Evolutionary conservation across 2,113 vertebrate genomes (phyloP).

Genomic region (Herpetotheres cachinnans): DNA sequence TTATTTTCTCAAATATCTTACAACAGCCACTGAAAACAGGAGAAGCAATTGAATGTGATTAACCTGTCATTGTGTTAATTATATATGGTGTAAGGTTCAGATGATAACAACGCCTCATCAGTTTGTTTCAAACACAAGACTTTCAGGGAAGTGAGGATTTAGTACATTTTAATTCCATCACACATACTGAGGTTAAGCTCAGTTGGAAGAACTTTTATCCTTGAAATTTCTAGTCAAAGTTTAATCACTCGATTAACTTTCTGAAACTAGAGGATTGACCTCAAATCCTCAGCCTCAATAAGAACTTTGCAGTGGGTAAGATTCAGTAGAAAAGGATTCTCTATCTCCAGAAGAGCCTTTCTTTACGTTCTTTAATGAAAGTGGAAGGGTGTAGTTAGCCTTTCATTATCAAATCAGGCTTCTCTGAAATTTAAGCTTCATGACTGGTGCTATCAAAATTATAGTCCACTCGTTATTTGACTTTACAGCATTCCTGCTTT

Average conservation of each 20-base stretch:
- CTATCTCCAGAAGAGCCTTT: background rate
- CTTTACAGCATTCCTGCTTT: background rate
- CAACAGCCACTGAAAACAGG: background rate
- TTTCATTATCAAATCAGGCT: background rate
- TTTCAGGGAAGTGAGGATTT: background rate
- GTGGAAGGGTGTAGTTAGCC: background rate
- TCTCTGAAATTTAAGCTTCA: background rate
- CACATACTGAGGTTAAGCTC: background rate
- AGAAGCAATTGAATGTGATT: background rate
- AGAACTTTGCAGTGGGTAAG: background rate
- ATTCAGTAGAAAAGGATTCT: background rate
- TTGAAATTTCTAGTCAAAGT: conserved; percentile 21
- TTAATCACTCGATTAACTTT: conserved; percentile 26
- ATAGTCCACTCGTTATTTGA: background rate
- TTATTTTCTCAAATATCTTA: background rate
- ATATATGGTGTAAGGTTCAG: background rate
- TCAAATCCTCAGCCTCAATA: conserved; percentile 11
- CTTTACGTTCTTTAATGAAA: background rate
- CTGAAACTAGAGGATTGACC: background rate
- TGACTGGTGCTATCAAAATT: background rate
- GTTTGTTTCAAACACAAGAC: background rate
- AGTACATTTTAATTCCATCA: background rate
- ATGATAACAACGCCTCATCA: background rate
- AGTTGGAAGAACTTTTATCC: conserved; percentile 9
- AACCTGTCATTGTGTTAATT: background rate